Evolutionary conservation across 1,140 invertebrate genomes (phyloP), one percentile per base, ranked within the genome.

Genomic region (Brachionus rotundiformis): DNA sequence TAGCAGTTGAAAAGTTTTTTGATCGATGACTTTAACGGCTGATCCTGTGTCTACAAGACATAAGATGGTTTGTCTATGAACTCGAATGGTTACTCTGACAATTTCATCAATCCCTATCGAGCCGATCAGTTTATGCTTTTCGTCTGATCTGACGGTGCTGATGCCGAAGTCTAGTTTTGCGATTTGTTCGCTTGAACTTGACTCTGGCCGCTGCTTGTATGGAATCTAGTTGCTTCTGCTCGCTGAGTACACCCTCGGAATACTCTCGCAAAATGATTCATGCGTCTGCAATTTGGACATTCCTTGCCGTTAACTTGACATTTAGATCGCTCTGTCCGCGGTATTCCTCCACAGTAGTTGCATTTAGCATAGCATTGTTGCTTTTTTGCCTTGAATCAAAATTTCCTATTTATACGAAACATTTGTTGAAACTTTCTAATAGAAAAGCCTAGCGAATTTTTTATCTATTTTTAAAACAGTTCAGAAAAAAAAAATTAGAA

Each of bases 231-330:
- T n/a, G n/a, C n/a, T n/a, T n/a, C 47, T 49, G 47, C 16, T 49
- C 47, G 47, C 7, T 49, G n/a, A 19, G 47, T 49, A 19, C 47
- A 13, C n/a, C n/a, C 47, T 19, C 47, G 47, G 47, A 13, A 49
- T 49, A 49, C 47, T 49, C 47, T 49, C n/a, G 47, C 47, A 49
- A 49, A 49, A 49, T 49, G 47, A 49, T 23, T 49, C 36, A 39
- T 39, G 36, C 36, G 36, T 39, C 36, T 39, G 36, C 36, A 39
- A 39, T 39, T 39, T 6, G 36, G 7, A 11, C 36, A 39, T 39
- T 39, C 36, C 11, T 39, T 39, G 1, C 3, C 47, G 47, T 23
- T 49, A 2, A 16, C 47, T 19, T 13, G 16, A 49, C 47, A 49
- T 49, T 49, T 49, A 3, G 47, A 49, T 49, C n/a, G n/a, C n/a